These are phyloP conservation scores for Tiliacea citrago DNA, from an alignment of 2,888 invertebrate genomes.

Conservation along the genomic window DNA sequence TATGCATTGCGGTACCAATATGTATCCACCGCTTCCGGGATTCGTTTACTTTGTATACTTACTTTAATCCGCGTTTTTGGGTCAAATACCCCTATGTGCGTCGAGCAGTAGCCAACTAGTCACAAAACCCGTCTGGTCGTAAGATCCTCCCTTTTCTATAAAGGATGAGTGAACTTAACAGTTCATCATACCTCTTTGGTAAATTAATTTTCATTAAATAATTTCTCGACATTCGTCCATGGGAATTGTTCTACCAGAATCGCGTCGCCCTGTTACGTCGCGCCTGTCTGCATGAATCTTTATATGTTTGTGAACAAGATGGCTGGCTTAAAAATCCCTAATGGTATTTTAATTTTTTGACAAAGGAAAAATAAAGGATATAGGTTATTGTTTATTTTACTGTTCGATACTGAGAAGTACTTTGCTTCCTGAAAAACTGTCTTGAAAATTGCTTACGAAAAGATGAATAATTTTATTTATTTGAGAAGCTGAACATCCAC, in stretches of 20 bases:
- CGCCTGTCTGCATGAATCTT: background rate
- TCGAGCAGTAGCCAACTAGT: too few species aligned
- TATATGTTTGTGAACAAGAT: slow-evolving; percentile 2
- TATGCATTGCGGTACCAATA: too few species aligned
- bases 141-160: too few species aligned
- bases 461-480: background rate
- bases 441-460: background rate
- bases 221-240: too few species aligned
- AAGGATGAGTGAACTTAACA: too few species aligned
- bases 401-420: background rate
- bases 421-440: background rate
- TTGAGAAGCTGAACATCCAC: background rate
- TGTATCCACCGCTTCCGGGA: too few species aligned
- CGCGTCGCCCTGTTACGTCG: too few species aligned
- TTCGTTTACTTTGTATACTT: too few species aligned
- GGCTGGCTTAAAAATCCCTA: background rate
- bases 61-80: too few species aligned
- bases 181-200: background rate
- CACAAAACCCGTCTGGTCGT: too few species aligned
- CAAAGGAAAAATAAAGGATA: background rate
- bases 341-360: background rate
- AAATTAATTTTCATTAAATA: background rate
- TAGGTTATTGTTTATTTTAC: background rate
- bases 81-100: too few species aligned
- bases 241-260: too few species aligned